Evolutionary conservation across 2,888 invertebrate species (phyloP), one percentile per base, ranked within the genome.

Genomic region (Andrena marginata): DNA sequence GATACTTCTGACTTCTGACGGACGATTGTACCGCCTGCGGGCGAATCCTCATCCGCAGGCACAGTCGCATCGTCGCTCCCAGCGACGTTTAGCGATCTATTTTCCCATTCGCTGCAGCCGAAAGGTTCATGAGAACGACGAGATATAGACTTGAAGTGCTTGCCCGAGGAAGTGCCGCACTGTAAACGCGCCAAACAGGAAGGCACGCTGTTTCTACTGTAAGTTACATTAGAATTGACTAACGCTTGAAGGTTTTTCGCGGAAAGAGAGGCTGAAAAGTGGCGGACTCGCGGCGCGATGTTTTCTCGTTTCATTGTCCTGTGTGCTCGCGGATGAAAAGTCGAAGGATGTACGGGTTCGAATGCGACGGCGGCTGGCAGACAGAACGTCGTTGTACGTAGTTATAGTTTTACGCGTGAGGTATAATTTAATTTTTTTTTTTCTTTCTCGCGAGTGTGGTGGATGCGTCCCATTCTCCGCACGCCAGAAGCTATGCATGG

Each of bases 401-500:
- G 4, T n/a, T 10, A 1, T 31, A 6, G 16, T 49, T n/a, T 49
- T 8, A 13, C 10, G 6, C 6, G 20, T n/a, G 10, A 26, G n/a
- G 10, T 29, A 5, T 31, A 42, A 64, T 51, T 42, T 70, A 23
- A 64, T 59, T 26, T 59, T 26, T 31, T n/a, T n/a, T n/a, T n/a
- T n/a, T n/a, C n/a, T n/a, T n/a, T n/a, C 1, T 16, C 2, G 1
- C 10, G 29, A n/a, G 59, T n/a, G n/a, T 31, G n/a, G 20, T n/a
- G n/a, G 59, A 75, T 70, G 29, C 16, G n/a, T 20, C 56, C 60
- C 16, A 16, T 33, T 64, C 16, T 26, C 7, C 26, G 35, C 63
- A 68, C 59, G 23, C 59, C 63, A 3, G 26, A 51, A 70, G 35
- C 23, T 73, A 56, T 72, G 76, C 16, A 33, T 23, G 51, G 49